These are phyloP conservation scores for Sebastes nivosus DNA, from an alignment of 2,797 vertebrate species.

Conservation along the genomic window DNA sequence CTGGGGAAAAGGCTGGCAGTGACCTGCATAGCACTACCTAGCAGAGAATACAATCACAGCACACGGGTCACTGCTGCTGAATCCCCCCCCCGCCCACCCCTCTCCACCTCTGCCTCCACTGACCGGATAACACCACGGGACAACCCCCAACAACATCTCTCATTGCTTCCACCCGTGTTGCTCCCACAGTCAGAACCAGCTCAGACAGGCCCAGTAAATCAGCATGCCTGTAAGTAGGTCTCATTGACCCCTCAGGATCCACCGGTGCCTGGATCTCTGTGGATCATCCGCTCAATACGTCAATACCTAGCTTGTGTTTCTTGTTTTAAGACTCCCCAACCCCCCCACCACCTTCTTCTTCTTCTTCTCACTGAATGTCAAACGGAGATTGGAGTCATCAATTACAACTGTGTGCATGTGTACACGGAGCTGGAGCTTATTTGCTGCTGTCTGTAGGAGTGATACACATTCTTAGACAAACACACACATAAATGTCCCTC, in stretches of 20 bases:
- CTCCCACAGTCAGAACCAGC: conserved; percentile 38
- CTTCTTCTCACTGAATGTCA: conserved; percentile 68
- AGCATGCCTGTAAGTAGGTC: conserved; percentile 77
- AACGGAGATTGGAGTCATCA: conserved; percentile 75
- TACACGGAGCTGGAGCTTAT: conserved; percentile 27
- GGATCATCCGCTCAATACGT: conserved; percentile 79
- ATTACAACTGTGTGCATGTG: conserved; percentile 59
- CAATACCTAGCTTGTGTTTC: conserved; percentile 77
- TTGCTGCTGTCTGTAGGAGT: conserved; percentile 49
- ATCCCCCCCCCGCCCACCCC: neutral
- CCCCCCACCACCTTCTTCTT: conserved; percentile 35
- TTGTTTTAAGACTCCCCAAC: conserved; percentile 64
- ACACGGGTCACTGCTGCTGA: conserved; percentile 48
- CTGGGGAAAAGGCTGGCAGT: conserved; percentile 29
- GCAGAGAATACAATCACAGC: conserved; percentile 54
- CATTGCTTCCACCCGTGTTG: conserved; percentile 56
- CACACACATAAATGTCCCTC: conserved; percentile 54
- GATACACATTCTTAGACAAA: conserved; percentile 39
- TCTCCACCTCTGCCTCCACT: conserved; percentile 41
- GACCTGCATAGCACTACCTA: conserved; percentile 54
- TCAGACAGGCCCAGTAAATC: conserved; percentile 75
- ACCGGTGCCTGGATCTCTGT: conserved; percentile 70
- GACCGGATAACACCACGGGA: conserved; percentile 47
- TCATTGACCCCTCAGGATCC: conserved; percentile 77
- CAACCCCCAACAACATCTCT: conserved; percentile 31